Evolutionary conservation across 2,888 invertebrate species (phyloP).

Genomic region (Cheilosia urbana): DNA sequence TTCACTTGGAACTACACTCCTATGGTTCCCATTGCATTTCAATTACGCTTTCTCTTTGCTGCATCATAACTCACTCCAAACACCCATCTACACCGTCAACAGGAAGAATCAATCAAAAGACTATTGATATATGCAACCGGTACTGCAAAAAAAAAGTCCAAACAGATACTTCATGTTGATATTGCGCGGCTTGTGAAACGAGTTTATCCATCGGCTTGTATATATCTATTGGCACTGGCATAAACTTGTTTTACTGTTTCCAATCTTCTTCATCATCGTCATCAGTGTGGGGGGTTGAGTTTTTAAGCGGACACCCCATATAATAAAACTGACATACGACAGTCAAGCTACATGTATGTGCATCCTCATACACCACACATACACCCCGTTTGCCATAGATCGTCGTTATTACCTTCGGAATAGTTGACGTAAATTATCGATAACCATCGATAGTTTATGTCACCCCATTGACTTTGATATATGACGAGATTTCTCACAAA

Average conservation of each 20-base stretch:
- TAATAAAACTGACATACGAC: conserved; percentile 33
- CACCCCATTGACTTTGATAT: conserved; percentile 79
- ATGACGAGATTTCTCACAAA: conserved; percentile 82
- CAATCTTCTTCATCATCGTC: conserved; percentile 36
- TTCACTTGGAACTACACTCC: neutral
- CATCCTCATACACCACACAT: neutral
- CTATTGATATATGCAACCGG: conserved; percentile 37
- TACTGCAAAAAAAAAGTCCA: neutral
- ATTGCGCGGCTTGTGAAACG: conserved; percentile 10
- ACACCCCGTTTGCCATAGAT: conserved; percentile 44
- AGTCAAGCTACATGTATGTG: neutral
- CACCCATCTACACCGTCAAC: conserved; percentile 9
- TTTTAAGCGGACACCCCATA: conserved; percentile 17
- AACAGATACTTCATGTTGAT: conserved; percentile 22
- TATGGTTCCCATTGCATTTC: conserved; percentile 3
- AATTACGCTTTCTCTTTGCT: conserved; percentile 8
- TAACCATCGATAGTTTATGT: conserved; percentile 81
- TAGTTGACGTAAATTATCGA: conserved; percentile 70
- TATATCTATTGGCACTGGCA: conserved; percentile 24
- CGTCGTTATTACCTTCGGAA: conserved; percentile 55
- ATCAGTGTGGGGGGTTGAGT: conserved; percentile 5
- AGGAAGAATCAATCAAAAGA: conserved; percentile 32
- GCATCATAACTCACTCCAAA: conserved; percentile 13
- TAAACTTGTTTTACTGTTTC: conserved; percentile 37
- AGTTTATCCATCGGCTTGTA: conserved; percentile 33